phyloP scores from a whole-genome alignment of 2,797 vertebrate species.

The Artibeus jamaicensis region DNA sequence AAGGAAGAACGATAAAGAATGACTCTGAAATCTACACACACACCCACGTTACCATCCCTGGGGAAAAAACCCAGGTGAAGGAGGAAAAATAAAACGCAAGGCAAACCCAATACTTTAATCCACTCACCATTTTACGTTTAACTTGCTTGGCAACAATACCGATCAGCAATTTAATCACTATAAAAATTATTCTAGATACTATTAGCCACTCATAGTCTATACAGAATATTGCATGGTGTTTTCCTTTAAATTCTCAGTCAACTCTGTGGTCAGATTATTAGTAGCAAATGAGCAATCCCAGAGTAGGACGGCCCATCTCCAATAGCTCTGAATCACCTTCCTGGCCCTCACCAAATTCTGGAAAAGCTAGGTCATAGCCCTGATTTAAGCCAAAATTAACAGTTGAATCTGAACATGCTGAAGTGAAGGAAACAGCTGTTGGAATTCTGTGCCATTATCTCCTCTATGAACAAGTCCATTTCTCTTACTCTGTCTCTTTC shows the following conservation, averaged over 20 bases:
- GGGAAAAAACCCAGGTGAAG: neutral
- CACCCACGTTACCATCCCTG: neutral
- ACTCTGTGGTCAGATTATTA: neutral
- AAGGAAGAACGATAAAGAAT: neutral
- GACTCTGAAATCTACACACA: neutral
- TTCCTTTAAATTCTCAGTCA: slow-evolving; percentile 39
- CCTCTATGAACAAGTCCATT: neutral
- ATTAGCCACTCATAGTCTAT: neutral
- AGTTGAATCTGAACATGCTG: neutral
- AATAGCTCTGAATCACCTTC: neutral
- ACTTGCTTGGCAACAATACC: neutral
- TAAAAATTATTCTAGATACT: neutral
- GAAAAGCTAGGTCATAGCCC: neutral
- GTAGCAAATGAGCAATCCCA: neutral
- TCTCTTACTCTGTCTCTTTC: neutral
- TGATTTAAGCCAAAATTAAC: slow-evolving; percentile 15
- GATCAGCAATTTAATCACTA: neutral
- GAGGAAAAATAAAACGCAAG: neutral
- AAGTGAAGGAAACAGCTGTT: neutral
- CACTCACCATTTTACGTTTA: neutral
- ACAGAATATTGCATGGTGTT: neutral
- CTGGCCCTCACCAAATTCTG: neutral
- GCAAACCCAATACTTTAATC: neutral
- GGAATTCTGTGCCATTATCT: neutral
- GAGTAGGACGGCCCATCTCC: neutral